Evolutionary conservation across 2,797 vertebrate species (phyloP).

Genomic region (Macrochelys suwanniensis): DNA sequence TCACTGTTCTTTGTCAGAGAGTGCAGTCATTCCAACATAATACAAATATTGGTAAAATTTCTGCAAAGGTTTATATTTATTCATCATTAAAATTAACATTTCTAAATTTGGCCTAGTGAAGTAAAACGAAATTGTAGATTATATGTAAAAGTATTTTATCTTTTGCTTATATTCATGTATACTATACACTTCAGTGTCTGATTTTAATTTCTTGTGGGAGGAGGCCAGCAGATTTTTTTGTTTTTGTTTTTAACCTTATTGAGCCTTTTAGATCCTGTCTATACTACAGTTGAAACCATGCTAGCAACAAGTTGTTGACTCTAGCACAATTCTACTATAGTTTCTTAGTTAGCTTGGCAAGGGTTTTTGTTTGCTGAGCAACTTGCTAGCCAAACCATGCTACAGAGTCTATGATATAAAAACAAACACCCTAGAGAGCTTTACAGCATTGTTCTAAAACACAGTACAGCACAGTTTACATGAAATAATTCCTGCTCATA

Average conservation of each 20-base stretch:
- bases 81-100: background rate
- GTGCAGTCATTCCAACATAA: background rate
- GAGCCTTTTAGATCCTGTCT: background rate
- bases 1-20: background rate
- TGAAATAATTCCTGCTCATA: background rate
- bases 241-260: background rate
- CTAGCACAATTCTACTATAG: background rate
- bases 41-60: background rate
- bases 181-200: background rate
- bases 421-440: background rate
- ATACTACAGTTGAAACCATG: background rate
- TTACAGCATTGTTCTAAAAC: background rate
- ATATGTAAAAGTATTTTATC: conserved; percentile 8
- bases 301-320: background rate
- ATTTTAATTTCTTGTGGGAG: background rate
- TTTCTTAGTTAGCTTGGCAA: background rate
- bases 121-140: background rate
- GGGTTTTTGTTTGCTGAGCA: background rate
- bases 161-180: background rate
- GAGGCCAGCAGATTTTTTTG: background rate
- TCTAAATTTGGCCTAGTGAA: background rate
- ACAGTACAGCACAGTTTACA: background rate
- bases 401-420: background rate
- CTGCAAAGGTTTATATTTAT: background rate
- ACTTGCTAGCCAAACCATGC: background rate